Evolutionary conservation across 2,888 invertebrate species (phyloP).

Genomic region (Palloptera scutellata): DNA sequence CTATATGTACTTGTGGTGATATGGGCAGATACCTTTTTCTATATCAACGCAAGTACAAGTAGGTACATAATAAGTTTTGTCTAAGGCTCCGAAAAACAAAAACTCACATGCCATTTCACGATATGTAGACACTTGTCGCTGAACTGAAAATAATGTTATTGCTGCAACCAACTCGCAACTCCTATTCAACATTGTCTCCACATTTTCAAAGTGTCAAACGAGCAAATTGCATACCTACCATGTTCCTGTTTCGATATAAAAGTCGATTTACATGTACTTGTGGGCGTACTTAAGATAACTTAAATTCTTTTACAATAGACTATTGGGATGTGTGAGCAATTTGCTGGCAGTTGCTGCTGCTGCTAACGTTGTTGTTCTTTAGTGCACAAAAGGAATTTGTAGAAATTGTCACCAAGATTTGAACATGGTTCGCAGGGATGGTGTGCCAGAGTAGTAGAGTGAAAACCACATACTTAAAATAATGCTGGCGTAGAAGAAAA

Average conservation of each 20-base stretch:
- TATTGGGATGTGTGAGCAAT: slow-evolving; percentile 40
- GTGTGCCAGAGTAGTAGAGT: too few species aligned
- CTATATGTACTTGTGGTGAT: too few species aligned
- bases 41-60: too few species aligned
- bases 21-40: too few species aligned
- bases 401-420: slow-evolving; percentile 57
- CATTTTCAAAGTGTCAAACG: slow-evolving; percentile 61
- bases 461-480: too few species aligned
- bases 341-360: slow-evolving; percentile 31
- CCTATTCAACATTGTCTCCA: slow-evolving; percentile 44
- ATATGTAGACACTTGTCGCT: too few species aligned
- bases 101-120: too few species aligned
- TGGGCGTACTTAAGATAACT: slow-evolving; percentile 61
- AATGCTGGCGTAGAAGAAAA: not conserved
- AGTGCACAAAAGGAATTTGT: slow-evolving; percentile 46
- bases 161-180: not conserved
- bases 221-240: slow-evolving; percentile 62
- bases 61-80: too few species aligned
- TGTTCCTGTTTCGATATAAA: slow-evolving; percentile 52
- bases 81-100: too few species aligned
- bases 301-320: slow-evolving; percentile 48
- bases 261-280: slow-evolving; percentile 62
- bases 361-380: slow-evolving; percentile 16
- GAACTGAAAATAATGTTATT: not conserved
- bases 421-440: slow-evolving; percentile 24